Percentiles rank a stretch among this genome's conserved stretches.
These are phyloP conservation scores for Periphyllus acericola DNA, from an alignment of 2,888 invertebrate genomes.

Conservation along the genomic window DNA sequence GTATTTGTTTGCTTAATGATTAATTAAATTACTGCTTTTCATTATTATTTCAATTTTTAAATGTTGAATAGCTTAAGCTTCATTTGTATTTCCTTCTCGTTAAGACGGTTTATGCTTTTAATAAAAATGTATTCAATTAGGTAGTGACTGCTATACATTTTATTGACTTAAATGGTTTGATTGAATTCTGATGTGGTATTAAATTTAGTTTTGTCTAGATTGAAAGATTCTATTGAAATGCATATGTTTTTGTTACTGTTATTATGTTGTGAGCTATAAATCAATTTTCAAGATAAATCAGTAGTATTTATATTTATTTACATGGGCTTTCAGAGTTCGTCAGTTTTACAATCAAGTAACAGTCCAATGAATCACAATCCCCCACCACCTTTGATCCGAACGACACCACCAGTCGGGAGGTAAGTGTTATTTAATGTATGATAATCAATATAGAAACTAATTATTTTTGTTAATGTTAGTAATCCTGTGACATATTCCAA, in stretches of 20 bases:
- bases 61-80: too few species aligned
- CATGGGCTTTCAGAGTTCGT: not conserved
- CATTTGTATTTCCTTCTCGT: too few species aligned
- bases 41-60: too few species aligned
- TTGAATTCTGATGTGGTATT: too few species aligned
- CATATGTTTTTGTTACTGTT: not conserved
- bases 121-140: too few species aligned
- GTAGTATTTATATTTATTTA: not conserved
- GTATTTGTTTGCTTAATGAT: too few species aligned
- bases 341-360: slow-evolving; percentile 17
- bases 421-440: not conserved
- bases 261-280: not conserved
- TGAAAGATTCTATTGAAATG: too few species aligned
- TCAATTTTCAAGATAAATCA: not conserved
- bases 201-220: too few species aligned
- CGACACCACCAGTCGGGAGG: not conserved
- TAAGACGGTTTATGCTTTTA: too few species aligned
- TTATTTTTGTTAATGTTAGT: not conserved
- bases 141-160: too few species aligned
- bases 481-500: slow-evolving; percentile 15
- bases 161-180: too few species aligned
- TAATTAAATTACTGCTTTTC: too few species aligned
- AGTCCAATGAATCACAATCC: slow-evolving; percentile 16
- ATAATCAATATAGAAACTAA: not conserved
- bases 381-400: slow-evolving; percentile 45